Evolutionary conservation across 2,797 vertebrate species (phyloP), one percentile per base, ranked within the genome.

Genomic region (Alcedo quadribrachys): DNA sequence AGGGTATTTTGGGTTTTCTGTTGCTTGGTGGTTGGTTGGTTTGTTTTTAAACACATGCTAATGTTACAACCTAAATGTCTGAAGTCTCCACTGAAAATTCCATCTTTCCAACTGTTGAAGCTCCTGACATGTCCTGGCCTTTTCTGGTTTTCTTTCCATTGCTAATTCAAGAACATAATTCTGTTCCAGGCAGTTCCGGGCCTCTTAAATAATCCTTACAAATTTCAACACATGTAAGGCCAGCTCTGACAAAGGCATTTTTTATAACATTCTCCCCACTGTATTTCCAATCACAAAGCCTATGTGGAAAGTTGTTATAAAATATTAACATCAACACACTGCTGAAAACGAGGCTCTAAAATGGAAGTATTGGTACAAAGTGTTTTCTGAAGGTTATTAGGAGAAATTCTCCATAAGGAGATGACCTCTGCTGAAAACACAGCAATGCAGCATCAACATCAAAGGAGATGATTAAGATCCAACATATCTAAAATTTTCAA

Each of bases 1-100:
- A 42, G 4, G 2, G 2, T 15, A 5, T 19, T 63, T 42, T 32
- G 15, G 28, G 7, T 1, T 10, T 42, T 50, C 25, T 3, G 17
- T 30, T 71, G 8, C 18, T 73, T 48, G 48, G 13, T 22, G 24
- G 22, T 25, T 48, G 19, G n/a, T 53, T 20, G 5, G 22, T 57
- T 67, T 5, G 8, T 57, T 73, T 90, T 69, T 15, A 79, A 78
- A 76, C 5, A 42, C 6, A 5, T 4, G 3, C 12, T 25, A 73
- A 4, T 28, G 20, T 33, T 51, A 53, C 5, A 79, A 65, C 4
- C 6, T 11, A 22, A 62, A 76, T 1, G 13, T 24, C 20, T 45
- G 33, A 90, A 68, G 25, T 7, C 35, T 78, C 16, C 63, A 61
- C 20, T 53, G 11, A 94, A 78, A 42, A 27, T 32, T 55, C 18